Evolutionary conservation across 30 jellyfish, hydroid and myxozoan species (phyloP).

Genomic region (Morbakka virulenta): DNA sequence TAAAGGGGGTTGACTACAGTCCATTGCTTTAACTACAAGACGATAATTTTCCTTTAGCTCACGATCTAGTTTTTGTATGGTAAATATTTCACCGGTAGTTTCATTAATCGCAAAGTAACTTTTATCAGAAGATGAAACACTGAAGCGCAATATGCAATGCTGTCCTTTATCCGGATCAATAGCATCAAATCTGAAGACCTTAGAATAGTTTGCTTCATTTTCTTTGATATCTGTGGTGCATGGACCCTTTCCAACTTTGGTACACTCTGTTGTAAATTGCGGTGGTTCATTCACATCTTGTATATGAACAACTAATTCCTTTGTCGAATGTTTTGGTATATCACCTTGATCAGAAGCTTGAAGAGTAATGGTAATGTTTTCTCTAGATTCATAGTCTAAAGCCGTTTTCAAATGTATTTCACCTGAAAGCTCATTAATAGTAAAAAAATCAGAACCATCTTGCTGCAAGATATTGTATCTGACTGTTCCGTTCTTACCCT

Average conservation of each 20-base stretch:
- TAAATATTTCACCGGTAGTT: conserved; percentile 54
- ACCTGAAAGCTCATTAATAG: conserved; percentile 43
- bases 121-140: conserved; percentile 70
- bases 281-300: conserved; percentile 88
- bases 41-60: conserved; percentile 53
- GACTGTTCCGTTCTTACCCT: conserved; percentile 47
- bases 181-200: conserved; percentile 50
- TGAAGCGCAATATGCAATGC: conserved; percentile 35
- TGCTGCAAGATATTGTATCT: conserved; percentile 33
- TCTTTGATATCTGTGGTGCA: conserved; percentile 61
- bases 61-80: conserved; percentile 75
- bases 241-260: background rate
- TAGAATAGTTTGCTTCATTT: conserved; percentile 42
- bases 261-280: conserved; percentile 31
- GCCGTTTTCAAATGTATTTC: conserved; percentile 17
- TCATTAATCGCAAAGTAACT: conserved; percentile 47
- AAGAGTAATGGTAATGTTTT: background rate
- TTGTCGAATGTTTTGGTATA: conserved; percentile 27
- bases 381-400: conserved; percentile 39
- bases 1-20: conserved; percentile 50
- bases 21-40: conserved; percentile 58
- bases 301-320: conserved; percentile 43
- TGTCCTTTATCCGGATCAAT: conserved; percentile 57
- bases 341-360: conserved; percentile 49
- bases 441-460: conserved; percentile 30